Conservation (phyloP, 2,113 vertebrate genomes). For the Seriola dumerili region DNA sequence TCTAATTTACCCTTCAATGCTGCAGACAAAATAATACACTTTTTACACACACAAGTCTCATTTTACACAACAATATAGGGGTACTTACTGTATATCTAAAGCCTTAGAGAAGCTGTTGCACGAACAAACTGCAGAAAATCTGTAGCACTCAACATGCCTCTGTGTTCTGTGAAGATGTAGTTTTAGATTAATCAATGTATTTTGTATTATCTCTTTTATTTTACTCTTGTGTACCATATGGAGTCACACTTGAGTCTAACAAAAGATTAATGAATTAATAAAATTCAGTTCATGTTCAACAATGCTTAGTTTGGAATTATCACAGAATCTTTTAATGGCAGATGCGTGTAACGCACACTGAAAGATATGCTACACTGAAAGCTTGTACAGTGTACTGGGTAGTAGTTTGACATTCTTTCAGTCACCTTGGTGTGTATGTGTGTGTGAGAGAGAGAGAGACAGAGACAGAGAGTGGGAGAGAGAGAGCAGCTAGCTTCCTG, state of each 20-base stretch:
- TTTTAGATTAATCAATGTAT: background rate
- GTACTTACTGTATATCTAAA: background rate
- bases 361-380: background rate
- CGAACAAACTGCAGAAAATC: background rate
- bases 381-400: background rate
- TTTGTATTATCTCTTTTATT: background rate
- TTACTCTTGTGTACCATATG: background rate
- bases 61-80: background rate
- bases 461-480: background rate
- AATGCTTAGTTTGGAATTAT: background rate
- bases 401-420: conserved; percentile 9
- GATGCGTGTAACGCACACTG: background rate
- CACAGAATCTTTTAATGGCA: background rate
- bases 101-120: background rate
- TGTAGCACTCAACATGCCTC: background rate
- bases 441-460: conserved; percentile 5
- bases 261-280: background rate
- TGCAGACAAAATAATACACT: background rate
- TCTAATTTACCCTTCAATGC: background rate
- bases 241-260: background rate
- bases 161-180: background rate
- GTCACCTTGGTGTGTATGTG: conserved; percentile 6
- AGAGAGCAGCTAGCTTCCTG: conserved; percentile 5
- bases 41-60: background rate
- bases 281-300: background rate